Evolutionary conservation across 2,888 invertebrate species (phyloP), one percentile per base, ranked within the genome.

Genomic region (Leptinotarsa tumamoca): DNA sequence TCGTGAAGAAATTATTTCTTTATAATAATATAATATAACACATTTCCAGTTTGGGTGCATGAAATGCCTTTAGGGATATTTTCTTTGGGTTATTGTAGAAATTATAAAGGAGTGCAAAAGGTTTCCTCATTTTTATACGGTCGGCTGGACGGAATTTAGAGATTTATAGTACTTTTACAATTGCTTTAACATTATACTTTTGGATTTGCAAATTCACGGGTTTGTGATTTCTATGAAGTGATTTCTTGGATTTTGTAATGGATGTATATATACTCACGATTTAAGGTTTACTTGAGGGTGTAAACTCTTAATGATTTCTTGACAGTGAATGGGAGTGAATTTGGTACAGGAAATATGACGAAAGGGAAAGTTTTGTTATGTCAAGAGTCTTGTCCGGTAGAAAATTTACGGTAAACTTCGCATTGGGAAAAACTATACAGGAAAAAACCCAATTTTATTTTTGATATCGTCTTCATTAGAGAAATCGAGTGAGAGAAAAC

Each of bases 1-100:
- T 86, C 88, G 87, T 88, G 86, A 88, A 88, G 88, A 88, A 88
- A 88, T 88, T 88, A 88, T 86, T 88, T 88, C 88, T 88, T 88
- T 88, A 88, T 87, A 87, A 87, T 87, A 87, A 87, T 87, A 88
- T 87, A 87, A 88, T 88, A 87, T 87, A 87, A 87, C 87, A 87
- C 87, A 85, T 87, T 86, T 82, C 81, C 74, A 72, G 74, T 79
- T 76, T 78, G 74, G 80, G 78, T 77, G 80, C 79, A 79, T 77
- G 81, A 79, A 81, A 81, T 82, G 81, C 83, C 83, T 82, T 81
- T 71, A 74, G 79, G 81, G 78, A 74, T 78, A 79, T 79, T 76
- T 79, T 79, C 74, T 78, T 80, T 74, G 76, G 73, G 73, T 77
- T 72, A 75, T 76, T 75, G 68, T 72, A 56, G 78, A 56, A 77